phyloP scores from a whole-genome alignment of 2,888 invertebrate species.

The Lymantria monacha region DNA sequence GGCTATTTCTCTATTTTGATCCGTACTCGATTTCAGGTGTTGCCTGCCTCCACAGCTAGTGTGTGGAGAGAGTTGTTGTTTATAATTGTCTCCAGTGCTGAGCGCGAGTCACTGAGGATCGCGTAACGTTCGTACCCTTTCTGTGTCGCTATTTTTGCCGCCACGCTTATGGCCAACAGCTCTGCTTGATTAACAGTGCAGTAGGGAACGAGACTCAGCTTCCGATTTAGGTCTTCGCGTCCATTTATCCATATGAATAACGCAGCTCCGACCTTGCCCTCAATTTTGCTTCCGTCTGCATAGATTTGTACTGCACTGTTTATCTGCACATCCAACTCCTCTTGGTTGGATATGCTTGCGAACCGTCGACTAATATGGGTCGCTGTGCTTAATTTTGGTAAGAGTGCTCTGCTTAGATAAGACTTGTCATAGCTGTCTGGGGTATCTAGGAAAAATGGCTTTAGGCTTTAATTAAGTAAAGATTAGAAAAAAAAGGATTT shows the following conservation, averaged over 20 bases:
- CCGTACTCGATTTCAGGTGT: neutral
- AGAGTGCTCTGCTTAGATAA: too few relatives aligned
- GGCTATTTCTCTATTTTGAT: neutral
- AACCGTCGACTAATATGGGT: neutral
- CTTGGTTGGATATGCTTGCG: neutral
- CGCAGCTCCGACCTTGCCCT: too few relatives aligned
- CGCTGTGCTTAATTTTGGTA: too few relatives aligned
- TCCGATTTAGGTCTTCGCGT: neutral
- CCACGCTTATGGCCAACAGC: neutral
- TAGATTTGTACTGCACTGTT: neutral
- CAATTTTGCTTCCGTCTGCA: too few relatives aligned
- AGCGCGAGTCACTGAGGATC: neutral
- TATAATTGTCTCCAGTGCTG: neutral
- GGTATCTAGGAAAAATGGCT: too few relatives aligned
- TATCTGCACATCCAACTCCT: neutral
- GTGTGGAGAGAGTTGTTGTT: neutral
- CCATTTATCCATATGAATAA: neutral
- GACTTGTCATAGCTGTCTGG: too few relatives aligned
- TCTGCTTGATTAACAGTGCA: neutral
- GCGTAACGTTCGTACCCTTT: neutral
- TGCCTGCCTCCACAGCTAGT: neutral
- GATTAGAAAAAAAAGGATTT: too few relatives aligned
- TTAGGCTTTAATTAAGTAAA: too few relatives aligned
- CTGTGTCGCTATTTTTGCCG: neutral
- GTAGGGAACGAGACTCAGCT: neutral